Conservation (phyloP, 1,140 invertebrate genomes). For the Yoshiicerus persimilis region DNA sequence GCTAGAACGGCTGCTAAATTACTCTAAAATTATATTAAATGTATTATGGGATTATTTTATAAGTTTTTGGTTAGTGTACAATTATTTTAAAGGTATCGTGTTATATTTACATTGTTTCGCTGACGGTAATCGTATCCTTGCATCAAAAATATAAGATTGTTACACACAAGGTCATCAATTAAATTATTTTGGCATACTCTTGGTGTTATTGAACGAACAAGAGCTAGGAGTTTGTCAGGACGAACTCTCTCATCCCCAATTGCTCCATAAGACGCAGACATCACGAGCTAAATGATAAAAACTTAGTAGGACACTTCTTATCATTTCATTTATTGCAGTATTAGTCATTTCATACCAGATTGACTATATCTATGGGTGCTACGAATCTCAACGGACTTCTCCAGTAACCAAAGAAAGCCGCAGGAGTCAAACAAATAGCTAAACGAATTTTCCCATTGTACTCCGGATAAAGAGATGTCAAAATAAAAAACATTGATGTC, state of each 20-base stretch:
- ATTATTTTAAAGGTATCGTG: neutral
- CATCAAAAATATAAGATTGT: neutral
- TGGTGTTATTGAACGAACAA: neutral
- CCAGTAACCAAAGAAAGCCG: constrained; percentile 64
- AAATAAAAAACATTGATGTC: constrained; percentile 63
- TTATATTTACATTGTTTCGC: neutral
- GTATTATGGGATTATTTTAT: neutral
- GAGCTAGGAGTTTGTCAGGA: neutral
- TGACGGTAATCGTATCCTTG: neutral
- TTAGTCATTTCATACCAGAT: neutral
- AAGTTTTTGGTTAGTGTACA: neutral
- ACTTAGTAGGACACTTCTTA: neutral
- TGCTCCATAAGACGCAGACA: neutral
- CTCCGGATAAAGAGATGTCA: constrained; percentile 62
- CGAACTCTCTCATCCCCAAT: neutral
- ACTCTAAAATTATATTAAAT: constrained; percentile 47
- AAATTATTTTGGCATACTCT: neutral
- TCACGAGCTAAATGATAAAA: neutral
- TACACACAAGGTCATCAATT: neutral
- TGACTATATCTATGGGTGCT: neutral
- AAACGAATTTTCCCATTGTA: constrained; percentile 67
- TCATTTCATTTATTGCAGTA: neutral
- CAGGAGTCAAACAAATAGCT: constrained; percentile 65
- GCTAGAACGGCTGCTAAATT: constrained; percentile 51
- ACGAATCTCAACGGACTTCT: constrained; percentile 51